These are phyloP conservation scores for Grus americana DNA, from an alignment of 2,113 vertebrate genomes.

Conservation along the genomic window DNA sequence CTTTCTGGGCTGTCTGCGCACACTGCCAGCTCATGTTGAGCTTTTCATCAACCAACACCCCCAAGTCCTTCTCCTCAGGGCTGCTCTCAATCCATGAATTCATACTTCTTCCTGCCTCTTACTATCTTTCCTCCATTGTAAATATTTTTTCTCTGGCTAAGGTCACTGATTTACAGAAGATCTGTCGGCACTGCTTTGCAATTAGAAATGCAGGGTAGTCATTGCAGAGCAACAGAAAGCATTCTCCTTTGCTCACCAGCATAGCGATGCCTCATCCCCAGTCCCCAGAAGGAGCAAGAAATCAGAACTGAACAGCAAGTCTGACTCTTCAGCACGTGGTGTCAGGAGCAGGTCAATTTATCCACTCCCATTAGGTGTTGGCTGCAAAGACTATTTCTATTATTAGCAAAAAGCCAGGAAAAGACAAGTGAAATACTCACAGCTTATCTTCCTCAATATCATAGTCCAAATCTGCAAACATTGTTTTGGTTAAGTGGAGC, in stretches of 20 bases:
- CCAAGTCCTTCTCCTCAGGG: too few species aligned
- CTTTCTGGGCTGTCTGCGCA: too few species aligned
- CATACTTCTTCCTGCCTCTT: background rate
- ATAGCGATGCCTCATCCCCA: background rate
- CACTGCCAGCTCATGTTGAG: too few species aligned
- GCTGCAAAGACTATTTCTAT: background rate
- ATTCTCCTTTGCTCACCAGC: background rate
- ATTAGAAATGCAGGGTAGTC: background rate
- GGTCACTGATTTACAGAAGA: background rate
- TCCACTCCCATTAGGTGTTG: background rate
- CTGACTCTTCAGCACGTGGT: background rate
- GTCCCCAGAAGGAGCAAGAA: background rate
- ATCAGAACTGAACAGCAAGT: background rate
- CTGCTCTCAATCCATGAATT: too few species aligned
- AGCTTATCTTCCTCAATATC: slow-evolving; percentile 97
- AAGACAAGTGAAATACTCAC: slow-evolving; percentile 76
- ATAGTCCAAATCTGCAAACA: slow-evolving; percentile 96
- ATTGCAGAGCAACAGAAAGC: background rate
- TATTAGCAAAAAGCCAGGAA: background rate
- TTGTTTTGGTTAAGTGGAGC: slow-evolving; percentile 41
- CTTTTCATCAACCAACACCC: too few species aligned
- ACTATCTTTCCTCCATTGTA: background rate
- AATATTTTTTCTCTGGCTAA: background rate
- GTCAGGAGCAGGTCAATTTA: background rate
- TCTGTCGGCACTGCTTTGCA: background rate